These are phyloP conservation scores for Gymnothorax javanicus DNA, from an alignment of 2,797 vertebrate species.

Conservation along the genomic window DNA sequence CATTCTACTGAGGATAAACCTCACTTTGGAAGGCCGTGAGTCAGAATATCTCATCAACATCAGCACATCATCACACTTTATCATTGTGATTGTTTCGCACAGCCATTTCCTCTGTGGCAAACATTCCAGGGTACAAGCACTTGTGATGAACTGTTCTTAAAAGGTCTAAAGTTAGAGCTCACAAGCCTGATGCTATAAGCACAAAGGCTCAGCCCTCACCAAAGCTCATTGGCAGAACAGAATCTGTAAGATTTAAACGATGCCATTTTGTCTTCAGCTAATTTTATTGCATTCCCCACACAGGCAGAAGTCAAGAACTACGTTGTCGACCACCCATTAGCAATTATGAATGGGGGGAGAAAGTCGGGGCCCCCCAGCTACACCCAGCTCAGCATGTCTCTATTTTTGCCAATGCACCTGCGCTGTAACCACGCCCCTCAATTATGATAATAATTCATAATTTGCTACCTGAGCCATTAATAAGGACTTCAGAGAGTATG, in stretches of 20 bases:
- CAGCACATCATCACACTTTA: slow-evolving; percentile 4
- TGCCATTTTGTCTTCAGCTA: neutral
- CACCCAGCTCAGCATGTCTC: too few species aligned
- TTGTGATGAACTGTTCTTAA: neutral
- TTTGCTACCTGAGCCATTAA: too few species aligned
- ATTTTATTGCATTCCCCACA: neutral
- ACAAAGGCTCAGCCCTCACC: neutral
- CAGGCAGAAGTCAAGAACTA: neutral
- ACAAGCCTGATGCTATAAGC: neutral
- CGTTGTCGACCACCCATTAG: neutral
- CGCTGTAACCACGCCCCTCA: too few species aligned
- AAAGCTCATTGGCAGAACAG: neutral
- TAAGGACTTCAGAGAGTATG: too few species aligned
- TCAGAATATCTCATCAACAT: neutral
- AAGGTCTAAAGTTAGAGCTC: neutral
- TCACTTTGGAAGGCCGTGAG: neutral
- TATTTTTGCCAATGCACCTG: too few species aligned
- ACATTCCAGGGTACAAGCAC: neutral
- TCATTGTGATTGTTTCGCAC: neutral
- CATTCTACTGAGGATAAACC: neutral
- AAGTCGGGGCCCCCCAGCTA: too few species aligned
- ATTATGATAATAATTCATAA: too few species aligned
- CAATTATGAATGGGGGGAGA: too few species aligned
- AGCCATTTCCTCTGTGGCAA: neutral
- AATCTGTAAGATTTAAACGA: neutral